Conservation (phyloP, 2,113 vertebrate species). For the Corapipo altera region DNA sequence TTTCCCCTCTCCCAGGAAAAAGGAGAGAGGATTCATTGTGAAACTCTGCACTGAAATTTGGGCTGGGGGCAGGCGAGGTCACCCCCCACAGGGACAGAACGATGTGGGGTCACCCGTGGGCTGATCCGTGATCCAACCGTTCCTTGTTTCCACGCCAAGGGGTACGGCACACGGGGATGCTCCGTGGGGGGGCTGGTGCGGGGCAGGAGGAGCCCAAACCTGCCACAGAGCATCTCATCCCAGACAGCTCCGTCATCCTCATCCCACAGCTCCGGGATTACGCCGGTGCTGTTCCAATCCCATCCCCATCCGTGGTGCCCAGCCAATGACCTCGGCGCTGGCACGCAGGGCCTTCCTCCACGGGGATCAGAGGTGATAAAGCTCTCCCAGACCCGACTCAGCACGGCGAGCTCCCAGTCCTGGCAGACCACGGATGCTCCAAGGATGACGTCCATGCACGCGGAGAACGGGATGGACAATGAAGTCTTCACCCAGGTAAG, state of each 20-base stretch:
- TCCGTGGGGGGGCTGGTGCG: fast-evolving
- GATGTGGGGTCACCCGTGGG: fast-evolving
- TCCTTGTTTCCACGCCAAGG: fast-evolving
- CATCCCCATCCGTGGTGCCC: not conserved
- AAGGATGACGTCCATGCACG: not conserved
- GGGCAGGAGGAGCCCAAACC: not conserved
- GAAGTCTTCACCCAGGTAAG: not conserved
- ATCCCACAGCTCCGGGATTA: not conserved
- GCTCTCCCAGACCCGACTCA: not conserved
- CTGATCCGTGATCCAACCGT: not conserved
- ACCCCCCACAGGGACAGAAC: fast-evolving
- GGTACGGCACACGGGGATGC: fast-evolving
- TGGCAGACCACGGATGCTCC: not conserved
- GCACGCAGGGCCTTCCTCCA: not conserved
- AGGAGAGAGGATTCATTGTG: not conserved
- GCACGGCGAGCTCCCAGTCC: not conserved
- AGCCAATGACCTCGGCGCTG: constrained; percentile 39
- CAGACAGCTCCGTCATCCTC: not conserved
- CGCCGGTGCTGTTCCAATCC: not conserved
- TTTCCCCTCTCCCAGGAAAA: not conserved
- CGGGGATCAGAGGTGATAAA: constrained; percentile 32
- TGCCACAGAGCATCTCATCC: not conserved
- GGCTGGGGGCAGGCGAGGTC: not conserved
- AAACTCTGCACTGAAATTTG: fast-evolving
- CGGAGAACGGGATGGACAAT: not conserved